These are phyloP conservation scores for Thalassophryne amazonica DNA, from an alignment of 2,797 vertebrate genomes.

Conservation along the genomic window DNA sequence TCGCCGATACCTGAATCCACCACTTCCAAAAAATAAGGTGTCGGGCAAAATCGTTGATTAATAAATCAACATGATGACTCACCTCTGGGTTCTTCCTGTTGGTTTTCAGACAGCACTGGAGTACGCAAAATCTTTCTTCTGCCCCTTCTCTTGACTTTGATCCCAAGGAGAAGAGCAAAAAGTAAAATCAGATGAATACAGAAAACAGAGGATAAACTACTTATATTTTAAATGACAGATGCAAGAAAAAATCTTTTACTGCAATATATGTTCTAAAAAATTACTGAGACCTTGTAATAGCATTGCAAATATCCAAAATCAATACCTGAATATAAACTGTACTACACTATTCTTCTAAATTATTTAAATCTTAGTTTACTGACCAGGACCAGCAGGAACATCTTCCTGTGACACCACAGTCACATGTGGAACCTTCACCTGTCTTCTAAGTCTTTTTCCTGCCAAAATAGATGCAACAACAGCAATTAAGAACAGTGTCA, in stretches of 20 bases:
- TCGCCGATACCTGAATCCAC: no score
- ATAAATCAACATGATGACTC: conserved; percentile 1
- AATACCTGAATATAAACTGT: not conserved
- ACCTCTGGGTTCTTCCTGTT: conserved; percentile 36
- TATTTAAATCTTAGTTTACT: conserved; percentile 15
- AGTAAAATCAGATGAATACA: not conserved
- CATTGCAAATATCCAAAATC: no score
- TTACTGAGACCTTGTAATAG: no score
- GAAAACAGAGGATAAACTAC: no score
- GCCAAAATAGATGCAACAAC: not conserved
- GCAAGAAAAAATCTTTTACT: no score
- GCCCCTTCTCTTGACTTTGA: conserved; percentile 41
- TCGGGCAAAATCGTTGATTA: no score
- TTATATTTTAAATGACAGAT: no score
- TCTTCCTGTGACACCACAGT: conserved; percentile 3
- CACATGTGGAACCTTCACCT: conserved; percentile 15
- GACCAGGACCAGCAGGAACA: conserved; percentile 31
- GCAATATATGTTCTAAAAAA: no score
- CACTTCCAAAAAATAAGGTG: no score
- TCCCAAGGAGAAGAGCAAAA: not conserved
- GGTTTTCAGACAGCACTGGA: conserved; percentile 3
- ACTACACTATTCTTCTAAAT: not conserved
- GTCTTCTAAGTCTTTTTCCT: conserved; percentile 33
- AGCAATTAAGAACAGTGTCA: not conserved
- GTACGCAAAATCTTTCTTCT: conserved; percentile 23